Evolutionary conservation across 2,113 vertebrate species (phyloP).

Genomic region (Calypte anna): DNA sequence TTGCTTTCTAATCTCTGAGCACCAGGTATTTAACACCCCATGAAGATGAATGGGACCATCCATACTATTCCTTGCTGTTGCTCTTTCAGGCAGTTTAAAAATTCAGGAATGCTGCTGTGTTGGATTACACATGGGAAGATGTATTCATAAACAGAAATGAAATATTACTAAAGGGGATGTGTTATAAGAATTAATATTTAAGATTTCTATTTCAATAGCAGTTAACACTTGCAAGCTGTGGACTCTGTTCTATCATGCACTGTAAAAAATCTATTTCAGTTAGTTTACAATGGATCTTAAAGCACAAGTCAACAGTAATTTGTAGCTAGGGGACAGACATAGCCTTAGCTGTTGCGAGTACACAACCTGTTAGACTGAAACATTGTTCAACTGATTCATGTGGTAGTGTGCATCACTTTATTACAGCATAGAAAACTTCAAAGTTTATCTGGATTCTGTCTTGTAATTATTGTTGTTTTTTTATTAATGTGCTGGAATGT

Average conservation of each 20-base stretch:
- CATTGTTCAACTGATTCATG: constrained; percentile 46
- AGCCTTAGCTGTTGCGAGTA: constrained; percentile 14
- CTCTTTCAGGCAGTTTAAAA: constrained; percentile 1
- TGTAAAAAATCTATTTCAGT: background rate
- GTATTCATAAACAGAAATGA: background rate
- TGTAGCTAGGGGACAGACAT: background rate
- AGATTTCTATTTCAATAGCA: background rate
- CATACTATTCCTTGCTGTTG: background rate
- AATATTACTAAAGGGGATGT: background rate
- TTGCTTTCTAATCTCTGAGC: background rate
- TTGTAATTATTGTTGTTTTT: constrained; percentile 2
- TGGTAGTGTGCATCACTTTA: background rate
- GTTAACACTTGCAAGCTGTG: background rate
- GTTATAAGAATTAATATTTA: background rate
- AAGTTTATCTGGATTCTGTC: background rate
- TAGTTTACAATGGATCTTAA: background rate
- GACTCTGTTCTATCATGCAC: background rate
- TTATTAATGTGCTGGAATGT: background rate
- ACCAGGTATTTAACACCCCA: background rate
- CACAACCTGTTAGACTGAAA: background rate
- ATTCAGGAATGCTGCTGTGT: background rate
- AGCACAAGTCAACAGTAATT: background rate
- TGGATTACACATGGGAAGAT: background rate
- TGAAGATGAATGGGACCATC: background rate
- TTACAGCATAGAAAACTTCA: constrained; percentile 1